Evolutionary conservation across 2,888 invertebrate species (phyloP).

Genomic region (Meloe dianella): DNA sequence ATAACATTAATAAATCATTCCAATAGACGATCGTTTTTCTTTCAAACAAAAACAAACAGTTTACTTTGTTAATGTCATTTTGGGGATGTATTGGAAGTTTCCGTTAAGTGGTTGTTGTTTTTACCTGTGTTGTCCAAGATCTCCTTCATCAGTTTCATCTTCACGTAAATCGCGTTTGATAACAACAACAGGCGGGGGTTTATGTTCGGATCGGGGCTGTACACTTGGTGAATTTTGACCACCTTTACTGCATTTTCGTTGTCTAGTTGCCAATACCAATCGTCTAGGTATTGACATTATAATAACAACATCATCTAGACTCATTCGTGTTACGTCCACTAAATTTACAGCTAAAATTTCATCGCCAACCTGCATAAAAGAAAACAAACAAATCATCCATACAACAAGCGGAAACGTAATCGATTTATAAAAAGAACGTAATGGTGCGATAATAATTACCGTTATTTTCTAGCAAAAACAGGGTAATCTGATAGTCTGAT

Average conservation of each 20-base stretch:
- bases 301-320: slow-evolving; percentile 98
- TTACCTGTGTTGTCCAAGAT: slow-evolving; percentile 60
- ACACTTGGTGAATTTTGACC: slow-evolving; percentile 63
- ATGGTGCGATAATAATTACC: too few relatives aligned
- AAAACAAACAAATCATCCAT: neutral
- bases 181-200: slow-evolving; percentile 90
- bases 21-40: slow-evolving; percentile 6
- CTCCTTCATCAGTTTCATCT: slow-evolving; percentile 74
- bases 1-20: slow-evolving; percentile 7
- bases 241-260: slow-evolving; percentile 71
- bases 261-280: slow-evolving; percentile 90
- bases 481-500: too few relatives aligned
- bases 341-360: slow-evolving; percentile 98
- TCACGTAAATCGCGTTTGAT: slow-evolving; percentile 87
- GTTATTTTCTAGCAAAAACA: neutral
- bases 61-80: too few relatives aligned
- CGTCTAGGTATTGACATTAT: slow-evolving; percentile 99
- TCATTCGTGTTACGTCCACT: slow-evolving; percentile 97
- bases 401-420: too few relatives aligned
- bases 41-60: too few relatives aligned
- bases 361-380: slow-evolving; percentile 79
- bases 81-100: neutral
- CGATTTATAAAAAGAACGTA: too few relatives aligned
- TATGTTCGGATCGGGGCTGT: slow-evolving; percentile 76
- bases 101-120: neutral